Percentiles rank a stretch among this genome's conserved stretches.
These are phyloP conservation scores for Dryadula phaetusa DNA, from an alignment of 2,888 invertebrate genomes.

Conservation along the genomic window DNA sequence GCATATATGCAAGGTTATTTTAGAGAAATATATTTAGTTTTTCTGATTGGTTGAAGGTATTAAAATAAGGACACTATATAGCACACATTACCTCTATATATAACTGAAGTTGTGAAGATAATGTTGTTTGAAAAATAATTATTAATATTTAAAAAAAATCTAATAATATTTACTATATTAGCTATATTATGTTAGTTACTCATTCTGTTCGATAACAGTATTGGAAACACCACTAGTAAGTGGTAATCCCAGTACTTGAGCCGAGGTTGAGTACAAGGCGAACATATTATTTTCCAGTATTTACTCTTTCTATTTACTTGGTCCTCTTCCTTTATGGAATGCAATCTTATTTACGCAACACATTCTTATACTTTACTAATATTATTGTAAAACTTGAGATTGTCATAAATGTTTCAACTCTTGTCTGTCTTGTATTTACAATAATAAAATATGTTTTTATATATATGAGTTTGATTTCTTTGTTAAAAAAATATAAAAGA, in stretches of 20 bases:
- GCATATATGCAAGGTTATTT: background rate
- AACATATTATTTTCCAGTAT: constrained; percentile 35
- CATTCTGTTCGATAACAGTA: constrained; percentile 11
- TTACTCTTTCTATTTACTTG: constrained; percentile 23
- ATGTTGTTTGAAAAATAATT: too few species aligned
- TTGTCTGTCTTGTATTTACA: background rate
- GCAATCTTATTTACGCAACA: constrained; percentile 36
- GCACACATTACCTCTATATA: too few species aligned
- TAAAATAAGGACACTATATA: too few species aligned
- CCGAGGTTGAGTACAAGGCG: constrained; percentile 53
- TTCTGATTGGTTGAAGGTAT: too few species aligned
- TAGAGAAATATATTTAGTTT: too few species aligned
- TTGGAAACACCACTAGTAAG: constrained; percentile 30
- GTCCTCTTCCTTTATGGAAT: constrained; percentile 16
- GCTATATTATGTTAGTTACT: background rate
- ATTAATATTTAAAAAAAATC: background rate
- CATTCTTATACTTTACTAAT: constrained; percentile 27
- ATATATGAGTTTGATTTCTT: too few species aligned
- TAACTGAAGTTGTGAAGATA: too few species aligned
- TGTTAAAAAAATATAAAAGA: too few species aligned
- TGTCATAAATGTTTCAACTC: background rate
- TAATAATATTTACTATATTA: background rate
- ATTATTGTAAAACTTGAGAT: constrained; percentile 13
- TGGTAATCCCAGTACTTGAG: constrained; percentile 50
- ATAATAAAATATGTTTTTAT: background rate